A percentile compares a stretch with the other conserved stretches of the same genome.
phyloP scores from a whole-genome alignment of 1,140 invertebrate species.

The Tetraneura akinire region DNA sequence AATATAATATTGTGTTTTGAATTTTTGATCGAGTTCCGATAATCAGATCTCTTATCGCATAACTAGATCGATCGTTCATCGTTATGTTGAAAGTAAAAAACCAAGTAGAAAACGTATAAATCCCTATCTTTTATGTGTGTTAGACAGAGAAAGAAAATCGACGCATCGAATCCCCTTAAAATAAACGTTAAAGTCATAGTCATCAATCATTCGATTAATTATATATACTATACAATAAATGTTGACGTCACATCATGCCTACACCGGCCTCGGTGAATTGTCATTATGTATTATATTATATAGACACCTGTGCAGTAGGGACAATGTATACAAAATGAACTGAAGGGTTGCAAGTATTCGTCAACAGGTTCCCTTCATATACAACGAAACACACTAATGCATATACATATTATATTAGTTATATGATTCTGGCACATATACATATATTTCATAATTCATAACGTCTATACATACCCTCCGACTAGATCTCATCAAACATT shows the following conservation, averaged over 20 bases:
- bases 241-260: background rate
- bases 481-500: too few relatives aligned
- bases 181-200: too few relatives aligned
- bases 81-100: too few relatives aligned
- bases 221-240: background rate
- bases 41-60: too few relatives aligned
- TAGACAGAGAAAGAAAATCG: too few relatives aligned
- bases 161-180: too few relatives aligned
- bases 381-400: background rate
- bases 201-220: slow-evolving; percentile 36
- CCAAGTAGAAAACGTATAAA: too few relatives aligned
- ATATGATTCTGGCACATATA: background rate
- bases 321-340: slow-evolving; percentile 18
- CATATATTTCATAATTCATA: too few relatives aligned
- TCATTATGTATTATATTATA: background rate
- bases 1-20: too few relatives aligned
- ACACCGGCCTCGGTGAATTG: background rate
- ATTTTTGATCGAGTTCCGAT: background rate
- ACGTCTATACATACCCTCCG: background rate
- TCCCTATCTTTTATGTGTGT: too few relatives aligned
- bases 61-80: too few relatives aligned
- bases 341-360: slow-evolving; percentile 25
- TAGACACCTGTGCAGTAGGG: slow-evolving; percentile 26
- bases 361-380: slow-evolving; percentile 20
- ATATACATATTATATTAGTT: too few relatives aligned